phyloP scores from a whole-genome alignment of 2,797 vertebrate species.

The Danionella dracula region DNA sequence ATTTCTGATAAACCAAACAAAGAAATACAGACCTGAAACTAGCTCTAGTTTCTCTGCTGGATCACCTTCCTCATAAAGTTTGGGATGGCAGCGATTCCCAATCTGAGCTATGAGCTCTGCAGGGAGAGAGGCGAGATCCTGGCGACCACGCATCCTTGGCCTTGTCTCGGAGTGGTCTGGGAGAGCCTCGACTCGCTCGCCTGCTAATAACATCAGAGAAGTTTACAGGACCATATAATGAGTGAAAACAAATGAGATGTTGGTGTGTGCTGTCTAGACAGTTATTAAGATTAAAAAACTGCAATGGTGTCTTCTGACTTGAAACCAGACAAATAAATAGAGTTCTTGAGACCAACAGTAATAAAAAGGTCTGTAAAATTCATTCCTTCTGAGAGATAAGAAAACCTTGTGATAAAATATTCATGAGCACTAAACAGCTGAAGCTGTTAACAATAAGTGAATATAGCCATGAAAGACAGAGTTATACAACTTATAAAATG shows the following conservation, averaged over 20 bases:
- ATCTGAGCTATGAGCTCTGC: constrained; percentile 93
- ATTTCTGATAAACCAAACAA: too few species aligned
- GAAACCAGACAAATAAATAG: constrained; percentile 17
- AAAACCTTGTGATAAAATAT: constrained; percentile 29
- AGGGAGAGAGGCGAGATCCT: constrained; percentile 85
- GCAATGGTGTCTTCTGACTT: constrained; percentile 1
- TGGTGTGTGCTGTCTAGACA: constrained; percentile 3
- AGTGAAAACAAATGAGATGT: not conserved
- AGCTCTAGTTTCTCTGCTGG: constrained; percentile 92
- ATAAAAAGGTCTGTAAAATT: constrained; percentile 32
- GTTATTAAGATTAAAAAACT: constrained; percentile 1
- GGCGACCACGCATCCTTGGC: constrained; percentile 81
- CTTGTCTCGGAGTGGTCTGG: constrained; percentile 88
- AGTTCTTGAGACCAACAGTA: constrained; percentile 9
- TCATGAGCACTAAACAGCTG: constrained; percentile 30
- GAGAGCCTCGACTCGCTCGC: constrained; percentile 86
- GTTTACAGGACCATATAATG: not conserved
- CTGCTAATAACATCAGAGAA: constrained; percentile 52
- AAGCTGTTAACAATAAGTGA: constrained; percentile 17
- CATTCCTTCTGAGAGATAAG: constrained; percentile 22
- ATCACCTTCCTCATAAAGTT: constrained; percentile 92
- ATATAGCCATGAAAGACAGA: constrained; percentile 10
- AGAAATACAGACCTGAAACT: constrained; percentile 75
- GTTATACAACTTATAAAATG: not conserved
- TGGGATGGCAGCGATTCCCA: constrained; percentile 92